Evolutionary conservation across 2,797 vertebrate genomes (phyloP), one percentile per base, ranked within the genome.

Genomic region (Urosaurus nigricauda): DNA sequence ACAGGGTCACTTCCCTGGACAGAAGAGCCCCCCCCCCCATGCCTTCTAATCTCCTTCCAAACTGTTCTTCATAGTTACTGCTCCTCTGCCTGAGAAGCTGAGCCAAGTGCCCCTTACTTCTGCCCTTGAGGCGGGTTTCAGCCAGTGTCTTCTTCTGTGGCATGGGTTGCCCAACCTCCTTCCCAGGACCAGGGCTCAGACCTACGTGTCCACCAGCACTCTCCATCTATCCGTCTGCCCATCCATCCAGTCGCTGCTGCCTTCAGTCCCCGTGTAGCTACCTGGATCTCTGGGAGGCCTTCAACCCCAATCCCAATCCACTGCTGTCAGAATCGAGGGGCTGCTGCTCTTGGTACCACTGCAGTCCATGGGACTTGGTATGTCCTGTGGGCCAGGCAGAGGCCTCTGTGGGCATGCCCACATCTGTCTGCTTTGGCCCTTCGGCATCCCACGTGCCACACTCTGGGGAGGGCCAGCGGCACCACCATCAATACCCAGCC

Each of bases 401-500:
- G 58, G 58, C 17, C 58, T 32, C 26, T 12, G 9, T 68, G 65
- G 2, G 29, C 12, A 26, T 68, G 29, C 12, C 26, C 29, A 4
- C 5, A 5, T 60, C 5, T 32, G 29, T 26, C 65, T 32, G 65
- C 12, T 32, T 32, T 13, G 3, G 29, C 29, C 65, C n/a, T 35
- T 16, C 71, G 16, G 19, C 37, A n/a, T 73, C 4, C n/a, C n/a
- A 73, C 32, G 19, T 19, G 71, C 16, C 70, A 37, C 19, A 24
- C 12, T 4, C 7, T 32, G 29, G 24, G 73, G 37, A 51, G n/a
- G 51, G 68, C 75, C 2, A 56, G 70, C 68, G 82, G 24, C 29
- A 71, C 56, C 63, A 26, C 63, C n/a, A 53, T 93, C 96, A 94
- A 87, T 94, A 91, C 84, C 84, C 17, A 0, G 65, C 90, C 88